Evolutionary conservation across 2,113 vertebrate genomes (phyloP).

Genomic region (Trinectes maculatus): DNA sequence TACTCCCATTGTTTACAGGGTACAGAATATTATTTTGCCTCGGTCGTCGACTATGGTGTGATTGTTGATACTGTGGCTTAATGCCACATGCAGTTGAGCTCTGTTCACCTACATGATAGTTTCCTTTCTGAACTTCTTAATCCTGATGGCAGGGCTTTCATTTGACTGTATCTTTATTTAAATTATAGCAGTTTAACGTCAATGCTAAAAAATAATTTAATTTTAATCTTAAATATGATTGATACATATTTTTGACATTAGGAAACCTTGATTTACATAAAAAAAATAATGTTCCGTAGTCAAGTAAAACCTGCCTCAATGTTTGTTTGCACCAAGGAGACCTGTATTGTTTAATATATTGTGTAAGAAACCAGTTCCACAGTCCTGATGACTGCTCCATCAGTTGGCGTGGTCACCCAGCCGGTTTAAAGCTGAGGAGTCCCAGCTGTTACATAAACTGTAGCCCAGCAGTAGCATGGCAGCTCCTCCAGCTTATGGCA

Average conservation of each 20-base stretch:
- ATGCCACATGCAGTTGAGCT: slow-evolving; percentile 50
- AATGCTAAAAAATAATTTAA: no score
- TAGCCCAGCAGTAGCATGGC: slow-evolving; percentile 15
- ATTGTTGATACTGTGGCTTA: slow-evolving; percentile 49
- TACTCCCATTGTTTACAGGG: slow-evolving; percentile 53
- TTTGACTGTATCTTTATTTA: no score
- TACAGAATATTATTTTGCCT: slow-evolving; percentile 54
- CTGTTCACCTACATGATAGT: slow-evolving; percentile 7
- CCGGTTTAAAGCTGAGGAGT: slow-evolving; percentile 48
- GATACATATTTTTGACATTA: background rate
- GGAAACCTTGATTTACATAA: background rate
- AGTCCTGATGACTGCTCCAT: slow-evolving; percentile 13
- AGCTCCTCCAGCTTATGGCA: slow-evolving; percentile 10
- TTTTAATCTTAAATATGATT: no score
- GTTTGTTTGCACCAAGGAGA: slow-evolving; percentile 7
- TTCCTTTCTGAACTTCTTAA: slow-evolving; percentile 7
- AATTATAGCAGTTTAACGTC: no score
- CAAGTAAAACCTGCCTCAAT: background rate
- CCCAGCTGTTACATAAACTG: slow-evolving; percentile 39
- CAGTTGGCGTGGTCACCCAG: slow-evolving; percentile 46
- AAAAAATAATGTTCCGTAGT: slow-evolving; percentile 2
- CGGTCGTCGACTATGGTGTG: slow-evolving; percentile 33
- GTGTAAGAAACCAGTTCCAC: slow-evolving; percentile 57
- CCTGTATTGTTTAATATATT: background rate
- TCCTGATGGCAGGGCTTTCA: background rate